These are phyloP conservation scores for Acrobeloides nanus DNA, from an alignment of 2,888 invertebrate species.

Conservation along the genomic window DNA sequence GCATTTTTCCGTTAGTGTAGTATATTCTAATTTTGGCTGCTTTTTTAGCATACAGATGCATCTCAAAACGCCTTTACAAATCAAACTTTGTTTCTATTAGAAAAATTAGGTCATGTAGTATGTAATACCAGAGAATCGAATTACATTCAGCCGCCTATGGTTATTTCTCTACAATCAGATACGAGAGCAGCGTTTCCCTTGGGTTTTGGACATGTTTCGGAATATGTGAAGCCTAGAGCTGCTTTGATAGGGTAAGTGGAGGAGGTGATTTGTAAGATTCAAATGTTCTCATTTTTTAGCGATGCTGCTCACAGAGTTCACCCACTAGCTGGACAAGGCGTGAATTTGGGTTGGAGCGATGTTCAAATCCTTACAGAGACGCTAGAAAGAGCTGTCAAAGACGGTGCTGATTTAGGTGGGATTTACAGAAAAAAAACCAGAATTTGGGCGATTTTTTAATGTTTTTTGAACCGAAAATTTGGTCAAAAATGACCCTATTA, in stretches of 20 bases:
- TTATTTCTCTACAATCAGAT: conserved; percentile 60
- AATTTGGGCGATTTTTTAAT: too few relatives aligned
- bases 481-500: too few relatives aligned
- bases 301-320: conserved; percentile 71
- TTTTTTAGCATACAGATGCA: conserved; percentile 51
- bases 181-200: conserved; percentile 84
- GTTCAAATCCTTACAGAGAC: conserved; percentile 68
- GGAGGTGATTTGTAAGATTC: not conserved
- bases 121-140: conserved; percentile 5
- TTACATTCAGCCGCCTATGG: conserved; percentile 65
- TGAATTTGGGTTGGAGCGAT: conserved; percentile 94
- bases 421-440: too few relatives aligned
- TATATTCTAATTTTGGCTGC: not conserved
- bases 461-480: too few relatives aligned
- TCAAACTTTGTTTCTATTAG: conserved; percentile 33
- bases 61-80: conserved; percentile 43
- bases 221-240: conserved; percentile 73
- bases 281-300: conserved; percentile 60
- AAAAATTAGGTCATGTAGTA: conserved; percentile 9
- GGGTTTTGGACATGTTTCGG: conserved; percentile 78
- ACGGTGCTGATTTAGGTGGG: conserved; percentile 66
- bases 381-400: conserved; percentile 66
- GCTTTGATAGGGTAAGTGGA: conserved; percentile 76
- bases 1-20: too few relatives aligned
- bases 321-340: conserved; percentile 93